phyloP scores from a whole-genome alignment of 2,797 vertebrate species.

The Craterocephalus amniculus region DNA sequence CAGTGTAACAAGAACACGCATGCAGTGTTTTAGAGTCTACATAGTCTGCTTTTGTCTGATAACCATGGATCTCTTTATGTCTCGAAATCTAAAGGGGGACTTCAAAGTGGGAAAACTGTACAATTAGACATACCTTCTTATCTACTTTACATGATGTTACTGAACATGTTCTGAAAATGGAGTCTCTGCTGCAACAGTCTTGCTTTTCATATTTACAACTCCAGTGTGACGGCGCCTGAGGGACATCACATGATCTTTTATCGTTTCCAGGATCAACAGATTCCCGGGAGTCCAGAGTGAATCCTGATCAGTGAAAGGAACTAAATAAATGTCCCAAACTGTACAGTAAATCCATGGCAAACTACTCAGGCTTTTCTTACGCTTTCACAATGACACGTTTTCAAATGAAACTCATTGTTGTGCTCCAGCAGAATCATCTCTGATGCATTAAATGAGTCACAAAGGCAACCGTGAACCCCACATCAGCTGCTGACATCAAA shows the following conservation, averaged over 20 bases:
- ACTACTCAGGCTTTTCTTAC: background rate
- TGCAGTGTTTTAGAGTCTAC: background rate
- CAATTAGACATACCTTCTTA: too few species aligned
- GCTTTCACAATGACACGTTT: conserved; percentile 16
- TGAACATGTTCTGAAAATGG: background rate
- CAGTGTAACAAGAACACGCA: conserved; percentile 3
- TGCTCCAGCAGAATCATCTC: conserved; percentile 1
- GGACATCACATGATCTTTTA: conserved; percentile 41
- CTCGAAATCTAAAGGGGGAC: background rate
- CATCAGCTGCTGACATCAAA: conserved; percentile 3
- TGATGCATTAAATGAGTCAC: conserved; percentile 30
- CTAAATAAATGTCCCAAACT: conserved; percentile 2
- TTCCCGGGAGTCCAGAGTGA: conserved; percentile 24
- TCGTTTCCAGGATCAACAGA: conserved; percentile 16
- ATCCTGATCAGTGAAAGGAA: conserved; percentile 7
- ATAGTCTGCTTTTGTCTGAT: background rate
- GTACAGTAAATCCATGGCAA: background rate
- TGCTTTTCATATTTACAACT: conserved; percentile 4
- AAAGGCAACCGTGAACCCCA: conserved; percentile 3
- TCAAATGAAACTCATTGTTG: conserved; percentile 13
- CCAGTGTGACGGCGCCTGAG: conserved; percentile 15
- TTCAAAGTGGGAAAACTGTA: background rate
- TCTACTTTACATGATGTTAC: background rate
- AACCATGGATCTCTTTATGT: background rate
- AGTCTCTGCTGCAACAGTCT: background rate